Evolutionary conservation across 2,113 vertebrate genomes (phyloP), one percentile per base, ranked within the genome.

Genomic region (Nothobranchius furzeri): DNA sequence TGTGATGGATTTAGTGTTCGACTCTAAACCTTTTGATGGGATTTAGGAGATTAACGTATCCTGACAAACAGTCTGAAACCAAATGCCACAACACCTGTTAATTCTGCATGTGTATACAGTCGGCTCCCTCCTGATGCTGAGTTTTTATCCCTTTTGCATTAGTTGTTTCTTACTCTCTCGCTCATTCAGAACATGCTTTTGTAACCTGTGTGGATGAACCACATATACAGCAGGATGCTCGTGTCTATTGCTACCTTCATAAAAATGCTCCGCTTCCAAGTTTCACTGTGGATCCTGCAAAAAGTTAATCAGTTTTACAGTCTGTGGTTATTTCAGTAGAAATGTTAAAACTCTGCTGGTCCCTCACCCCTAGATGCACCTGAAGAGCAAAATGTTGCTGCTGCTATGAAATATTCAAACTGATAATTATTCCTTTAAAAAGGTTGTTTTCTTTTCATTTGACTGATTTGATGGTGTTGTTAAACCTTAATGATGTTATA

Each of bases 31-130:
- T 24, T 11, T 15, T 36, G 40, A 35, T 37, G 49, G 53, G 35
- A 37, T 45, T 67, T 75, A 20, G 36, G 47, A 59, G 49, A 63
- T 67, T 43, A 50, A 5, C 12, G 55, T 17, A 13, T 24, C 1
- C 30, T 25, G 2, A 57, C 35, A 60, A 20, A 12, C 20, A 6
- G 6, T 7, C 15, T 7, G 13, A 15, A 45, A 68, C 64, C 50
- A 52, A 10, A 70, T 14, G 43, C 52, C 45, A 7, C 45, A 55
- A 62, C 43, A 12, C 43, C 12, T 52, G 17, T 35, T 35, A 2
- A 45, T 47, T 24, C 11, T 45, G 11, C 42, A 14, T 37, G 9
- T 49, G 50, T 12, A 24, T 35, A 12, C 10, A 36, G 25, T 11
- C 9, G 7, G 24, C n/a, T n/a, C 5, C 59, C 46, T 36, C 24